phyloP scores from a whole-genome alignment of 2,888 invertebrate species.

The Lumbricus terrestris region DNA sequence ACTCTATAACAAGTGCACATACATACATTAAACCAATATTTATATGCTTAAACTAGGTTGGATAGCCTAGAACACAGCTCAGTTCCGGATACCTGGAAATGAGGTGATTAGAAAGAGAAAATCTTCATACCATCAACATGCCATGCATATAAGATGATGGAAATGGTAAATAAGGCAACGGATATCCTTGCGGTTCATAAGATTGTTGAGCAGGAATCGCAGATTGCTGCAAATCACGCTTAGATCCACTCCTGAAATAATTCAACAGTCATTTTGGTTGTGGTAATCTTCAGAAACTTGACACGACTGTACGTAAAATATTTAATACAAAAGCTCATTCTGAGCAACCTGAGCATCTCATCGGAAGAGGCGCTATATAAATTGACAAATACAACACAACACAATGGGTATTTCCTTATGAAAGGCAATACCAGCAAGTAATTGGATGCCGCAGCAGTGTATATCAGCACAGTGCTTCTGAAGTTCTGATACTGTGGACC shows the following conservation, averaged over 20 bases:
- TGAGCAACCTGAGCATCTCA: too few species aligned
- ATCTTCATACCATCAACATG: not conserved
- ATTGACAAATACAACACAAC: too few species aligned
- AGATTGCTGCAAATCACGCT: not conserved
- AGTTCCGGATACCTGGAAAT: not conserved
- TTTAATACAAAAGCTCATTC: too few species aligned
- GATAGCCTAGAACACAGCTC: not conserved
- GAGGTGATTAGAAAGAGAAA: not conserved
- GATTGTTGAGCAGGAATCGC: not conserved
- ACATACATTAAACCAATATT: not conserved
- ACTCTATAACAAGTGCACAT: too few species aligned
- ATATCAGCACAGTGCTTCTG: too few species aligned
- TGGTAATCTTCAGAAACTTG: too few species aligned
- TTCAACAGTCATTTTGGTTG: not conserved
- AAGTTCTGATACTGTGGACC: too few species aligned
- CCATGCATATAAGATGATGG: not conserved
- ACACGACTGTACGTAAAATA: too few species aligned
- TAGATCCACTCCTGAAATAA: not conserved
- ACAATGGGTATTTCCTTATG: too few species aligned
- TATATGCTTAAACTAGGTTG: not conserved
- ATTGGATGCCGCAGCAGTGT: too few species aligned
- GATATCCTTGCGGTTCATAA: not conserved
- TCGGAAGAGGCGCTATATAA: too few species aligned
- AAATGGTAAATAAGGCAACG: not conserved
- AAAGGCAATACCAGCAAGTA: too few species aligned